phyloP scores from a whole-genome alignment of 2,888 invertebrate genomes.

The Leucophora obtusa region DNA sequence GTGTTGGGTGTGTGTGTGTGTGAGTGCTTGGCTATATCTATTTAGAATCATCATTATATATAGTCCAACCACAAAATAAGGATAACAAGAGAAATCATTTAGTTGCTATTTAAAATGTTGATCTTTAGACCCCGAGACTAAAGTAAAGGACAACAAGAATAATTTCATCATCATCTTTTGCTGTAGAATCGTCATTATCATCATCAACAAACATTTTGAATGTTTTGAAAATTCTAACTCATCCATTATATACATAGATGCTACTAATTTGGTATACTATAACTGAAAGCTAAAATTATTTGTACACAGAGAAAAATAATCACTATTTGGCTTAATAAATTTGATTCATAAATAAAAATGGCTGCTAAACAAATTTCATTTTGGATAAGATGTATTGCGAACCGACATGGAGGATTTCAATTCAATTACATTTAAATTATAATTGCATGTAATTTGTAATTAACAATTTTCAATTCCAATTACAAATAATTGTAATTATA shows the following conservation, averaged over 20 bases:
- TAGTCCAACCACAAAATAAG: slow-evolving; percentile 57
- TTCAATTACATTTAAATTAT: no score
- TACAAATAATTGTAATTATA: no score
- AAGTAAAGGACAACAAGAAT: slow-evolving; percentile 28
- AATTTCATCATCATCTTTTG: slow-evolving; percentile 31
- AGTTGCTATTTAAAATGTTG: slow-evolving; percentile 61
- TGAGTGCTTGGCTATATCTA: slow-evolving; percentile 27
- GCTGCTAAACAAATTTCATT: no score
- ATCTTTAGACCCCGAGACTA: slow-evolving; percentile 51
- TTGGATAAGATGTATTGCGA: no score
- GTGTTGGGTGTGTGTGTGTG: not conserved
- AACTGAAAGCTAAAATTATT: no score
- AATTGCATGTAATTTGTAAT: no score
- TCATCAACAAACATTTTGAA: slow-evolving; percentile 11
- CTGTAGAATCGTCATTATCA: slow-evolving; percentile 3
- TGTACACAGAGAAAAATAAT: no score
- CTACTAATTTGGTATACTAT: no score
- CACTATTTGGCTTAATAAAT: no score
- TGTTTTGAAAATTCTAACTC: slow-evolving; percentile 3
- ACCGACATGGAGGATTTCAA: no score
- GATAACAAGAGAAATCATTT: slow-evolving; percentile 65
- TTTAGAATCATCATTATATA: slow-evolving; percentile 57
- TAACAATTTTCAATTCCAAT: no score
- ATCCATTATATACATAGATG: not conserved
- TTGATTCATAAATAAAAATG: no score